Evolutionary conservation across 92 coral and sea anemone genomes (phyloP), one percentile per base, ranked within the genome.

Genomic region (Heliopora coerulea): DNA sequence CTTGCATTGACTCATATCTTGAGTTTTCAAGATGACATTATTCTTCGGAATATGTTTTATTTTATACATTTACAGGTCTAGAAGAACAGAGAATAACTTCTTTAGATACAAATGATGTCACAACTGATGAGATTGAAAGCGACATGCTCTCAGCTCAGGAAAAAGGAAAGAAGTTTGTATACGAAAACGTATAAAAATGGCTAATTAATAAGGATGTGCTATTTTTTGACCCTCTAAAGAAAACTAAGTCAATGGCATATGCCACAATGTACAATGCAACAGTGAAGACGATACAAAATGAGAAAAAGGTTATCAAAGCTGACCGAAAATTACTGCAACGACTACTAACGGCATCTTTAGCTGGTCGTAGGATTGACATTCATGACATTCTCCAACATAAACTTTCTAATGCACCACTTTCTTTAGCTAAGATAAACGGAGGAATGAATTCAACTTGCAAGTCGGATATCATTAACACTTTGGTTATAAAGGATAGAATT

Each of bases 331-430:
- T 66, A 66, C 49, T 66, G 24, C 73, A 66, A 33, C 42, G 75
- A 14, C 48, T 68, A 6, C 48, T 68, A n/a, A 68, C 75, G 49
- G 75, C 41, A 49, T 68, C 75, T 25, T 44, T 68, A 18, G 59
- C 75, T 48, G 75, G 75, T 49, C 75, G 60, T 68, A 28, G 49
- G 39, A 68, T 68, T 50, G 42, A 68, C 34, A 68, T 68, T 59
- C 28, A 48, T 18, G 75, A 68, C 13, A 68, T 50, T 18, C 75
- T 68, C 28, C 26, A 68, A 50, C 60, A 68, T 68, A 46, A 68
- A n/a, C 61, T 68, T 48, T 68, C 75, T 9, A 31, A 31, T 48
- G 28, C 49, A 15, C 75, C 75, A 30, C 46, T 68, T 27, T 68
- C 75, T 17, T 34, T 68, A 21, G 75, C 75, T 18, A 68, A 68